phyloP scores from a whole-genome alignment of 2,113 vertebrate genomes.

The Crotalus tigris region DNA sequence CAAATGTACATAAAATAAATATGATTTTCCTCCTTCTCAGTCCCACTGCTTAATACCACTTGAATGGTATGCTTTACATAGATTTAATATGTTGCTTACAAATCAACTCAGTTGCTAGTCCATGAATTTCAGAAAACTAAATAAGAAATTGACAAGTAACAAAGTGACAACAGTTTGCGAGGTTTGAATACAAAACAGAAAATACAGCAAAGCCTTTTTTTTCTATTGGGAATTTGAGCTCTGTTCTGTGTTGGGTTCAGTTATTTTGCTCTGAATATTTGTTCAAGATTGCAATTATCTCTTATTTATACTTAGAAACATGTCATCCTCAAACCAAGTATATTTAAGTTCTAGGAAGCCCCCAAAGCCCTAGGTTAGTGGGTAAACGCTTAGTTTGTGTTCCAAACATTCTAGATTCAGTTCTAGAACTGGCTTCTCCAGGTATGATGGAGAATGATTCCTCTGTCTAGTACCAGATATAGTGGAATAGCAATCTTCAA shows the following conservation, averaged over 20 bases:
- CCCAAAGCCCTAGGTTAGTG: too few relatives aligned
- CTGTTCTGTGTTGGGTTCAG: background rate
- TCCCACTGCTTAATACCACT: background rate
- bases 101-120: background rate
- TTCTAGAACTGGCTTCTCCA: background rate
- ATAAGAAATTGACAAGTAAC: conserved; percentile 10
- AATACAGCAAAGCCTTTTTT: background rate
- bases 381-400: too few relatives aligned
- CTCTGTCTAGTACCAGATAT: background rate
- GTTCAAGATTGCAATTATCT: background rate
- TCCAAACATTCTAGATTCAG: background rate
- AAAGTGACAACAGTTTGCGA: background rate
- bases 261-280: background rate
- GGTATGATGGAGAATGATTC: background rate
- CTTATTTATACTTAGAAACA: background rate
- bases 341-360: background rate
- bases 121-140: conserved; percentile 9
- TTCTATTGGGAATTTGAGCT: background rate
- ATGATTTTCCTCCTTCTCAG: background rate
- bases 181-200: background rate
- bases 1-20: background rate
- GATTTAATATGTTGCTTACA: background rate
- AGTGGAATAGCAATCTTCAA: background rate
- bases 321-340: background rate
- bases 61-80: background rate